These are phyloP conservation scores for Thamnophis sirtalis DNA, from an alignment of 2,113 vertebrate genomes.

Conservation along the genomic window DNA sequence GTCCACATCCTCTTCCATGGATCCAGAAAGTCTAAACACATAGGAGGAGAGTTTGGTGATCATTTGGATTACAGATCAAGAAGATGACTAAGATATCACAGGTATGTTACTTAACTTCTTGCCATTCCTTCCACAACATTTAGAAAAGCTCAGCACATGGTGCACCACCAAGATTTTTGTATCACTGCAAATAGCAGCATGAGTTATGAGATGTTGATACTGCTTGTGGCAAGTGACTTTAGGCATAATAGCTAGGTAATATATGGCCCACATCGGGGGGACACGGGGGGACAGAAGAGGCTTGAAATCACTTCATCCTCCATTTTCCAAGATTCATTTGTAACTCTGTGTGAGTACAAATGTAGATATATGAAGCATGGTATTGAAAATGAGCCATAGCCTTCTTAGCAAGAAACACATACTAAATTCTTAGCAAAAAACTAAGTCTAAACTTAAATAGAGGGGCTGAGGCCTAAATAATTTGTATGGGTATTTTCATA, in stretches of 20 bases:
- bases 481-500: background rate
- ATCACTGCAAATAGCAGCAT: background rate
- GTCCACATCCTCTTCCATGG: conserved; percentile 81
- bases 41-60: fast-evolving
- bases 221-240: background rate
- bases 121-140: background rate
- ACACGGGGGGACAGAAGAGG: background rate
- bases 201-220: background rate
- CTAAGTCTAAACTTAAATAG: background rate
- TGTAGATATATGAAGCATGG: background rate
- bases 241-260: background rate
- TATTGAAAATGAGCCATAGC: too few species aligned
- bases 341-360: background rate
- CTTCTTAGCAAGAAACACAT: background rate
- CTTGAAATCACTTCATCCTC: background rate
- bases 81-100: too few species aligned
- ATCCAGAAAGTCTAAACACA: conserved; percentile 75
- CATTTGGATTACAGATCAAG: background rate
- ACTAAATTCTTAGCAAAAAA: background rate
- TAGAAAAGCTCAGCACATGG: background rate
- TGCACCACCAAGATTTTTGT: too few species aligned
- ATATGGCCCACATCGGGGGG: too few species aligned
- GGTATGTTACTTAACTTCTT: background rate
- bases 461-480: background rate
- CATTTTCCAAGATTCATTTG: background rate